Conservation (phyloP, 2,888 invertebrate genomes). For the Sceliomorpha sp. region DNA sequence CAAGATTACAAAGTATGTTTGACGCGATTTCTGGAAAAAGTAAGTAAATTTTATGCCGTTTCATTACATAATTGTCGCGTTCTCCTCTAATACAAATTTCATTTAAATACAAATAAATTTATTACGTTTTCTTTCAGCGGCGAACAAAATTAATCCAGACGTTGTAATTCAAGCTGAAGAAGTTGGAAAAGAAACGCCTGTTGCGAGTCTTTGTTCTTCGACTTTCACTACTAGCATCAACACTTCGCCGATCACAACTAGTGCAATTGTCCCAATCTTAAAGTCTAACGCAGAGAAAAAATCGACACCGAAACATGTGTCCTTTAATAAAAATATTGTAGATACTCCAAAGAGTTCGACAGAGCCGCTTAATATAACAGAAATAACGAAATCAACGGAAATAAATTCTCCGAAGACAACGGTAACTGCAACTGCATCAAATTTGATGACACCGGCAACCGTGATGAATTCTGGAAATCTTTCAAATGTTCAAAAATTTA, state of each 20-base stretch:
- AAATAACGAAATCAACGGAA: too few relatives aligned
- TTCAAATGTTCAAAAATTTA: not conserved
- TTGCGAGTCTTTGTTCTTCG: slow-evolving; percentile 66
- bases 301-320: slow-evolving; percentile 65
- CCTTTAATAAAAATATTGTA: slow-evolving; percentile 58
- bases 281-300: slow-evolving; percentile 55
- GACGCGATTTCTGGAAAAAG: slow-evolving; percentile 77
- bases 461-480: too few relatives aligned
- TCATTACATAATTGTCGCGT: too few relatives aligned
- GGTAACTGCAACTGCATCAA: too few relatives aligned
- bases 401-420: too few relatives aligned
- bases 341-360: slow-evolving; percentile 9
- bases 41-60: slow-evolving; percentile 56
- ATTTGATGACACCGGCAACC: too few relatives aligned
- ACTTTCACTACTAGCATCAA: slow-evolving; percentile 73
- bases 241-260: slow-evolving; percentile 73
- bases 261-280: slow-evolving; percentile 68
- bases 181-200: slow-evolving; percentile 40
- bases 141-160: slow-evolving; percentile 74
- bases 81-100: slow-evolving; percentile 1
- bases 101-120: slow-evolving; percentile 10
- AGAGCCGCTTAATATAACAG: not conserved
- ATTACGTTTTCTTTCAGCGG: slow-evolving; percentile 56
- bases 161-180: slow-evolving; percentile 77
- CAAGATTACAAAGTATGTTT: slow-evolving; percentile 76